phyloP scores from a whole-genome alignment of 2,113 vertebrate species.

The Pomatostomus ruficeps region DNA sequence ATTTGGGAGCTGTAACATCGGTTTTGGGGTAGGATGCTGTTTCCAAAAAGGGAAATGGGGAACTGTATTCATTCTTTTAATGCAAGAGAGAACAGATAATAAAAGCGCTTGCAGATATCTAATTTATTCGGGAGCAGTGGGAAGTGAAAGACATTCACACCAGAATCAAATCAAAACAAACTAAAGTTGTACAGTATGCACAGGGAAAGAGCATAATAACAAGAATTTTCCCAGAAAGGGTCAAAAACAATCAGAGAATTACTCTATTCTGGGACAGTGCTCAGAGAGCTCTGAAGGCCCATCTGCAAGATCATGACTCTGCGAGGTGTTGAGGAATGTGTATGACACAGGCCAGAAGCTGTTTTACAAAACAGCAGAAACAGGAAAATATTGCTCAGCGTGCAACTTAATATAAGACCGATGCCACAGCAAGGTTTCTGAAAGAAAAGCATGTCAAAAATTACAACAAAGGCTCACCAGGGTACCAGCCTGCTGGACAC shows the following conservation, averaged over 20 bases:
- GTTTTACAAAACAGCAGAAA: background rate
- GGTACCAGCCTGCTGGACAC: background rate
- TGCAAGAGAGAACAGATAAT: background rate
- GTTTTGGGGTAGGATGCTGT: background rate
- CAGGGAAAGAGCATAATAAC: background rate
- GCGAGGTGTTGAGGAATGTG: background rate
- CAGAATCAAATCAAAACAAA: background rate
- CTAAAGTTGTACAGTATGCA: background rate
- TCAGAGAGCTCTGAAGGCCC: background rate
- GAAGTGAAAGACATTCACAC: background rate
- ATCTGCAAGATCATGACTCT: background rate
- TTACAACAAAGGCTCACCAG: background rate
- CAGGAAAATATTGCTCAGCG: background rate
- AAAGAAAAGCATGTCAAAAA: background rate
- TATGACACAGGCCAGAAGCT: background rate
- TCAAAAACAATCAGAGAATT: background rate
- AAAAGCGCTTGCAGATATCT: background rate
- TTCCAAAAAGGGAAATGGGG: background rate
- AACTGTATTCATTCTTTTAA: background rate
- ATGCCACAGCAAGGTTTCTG: background rate
- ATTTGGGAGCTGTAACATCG: accelerated
- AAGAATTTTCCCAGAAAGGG: background rate
- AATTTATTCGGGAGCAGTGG: background rate
- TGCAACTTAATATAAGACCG: background rate
- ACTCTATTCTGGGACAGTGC: background rate